Evolutionary conservation across 2,888 invertebrate species (phyloP).

Genomic region (Tromatobia lineatoria): DNA sequence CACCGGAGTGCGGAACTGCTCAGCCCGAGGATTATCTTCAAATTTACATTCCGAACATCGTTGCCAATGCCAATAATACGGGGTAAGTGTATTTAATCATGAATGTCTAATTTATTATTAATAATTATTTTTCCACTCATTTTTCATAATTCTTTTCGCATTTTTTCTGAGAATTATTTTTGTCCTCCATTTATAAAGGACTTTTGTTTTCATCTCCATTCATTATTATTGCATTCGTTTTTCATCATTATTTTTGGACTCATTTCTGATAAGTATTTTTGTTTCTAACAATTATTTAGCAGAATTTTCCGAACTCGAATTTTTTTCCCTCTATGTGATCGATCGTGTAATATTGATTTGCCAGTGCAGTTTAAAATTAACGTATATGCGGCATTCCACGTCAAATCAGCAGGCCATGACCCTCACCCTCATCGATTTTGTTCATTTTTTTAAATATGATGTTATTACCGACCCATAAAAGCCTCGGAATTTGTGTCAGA

Average conservation of each 20-base stretch:
- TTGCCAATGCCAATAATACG: slow-evolving; percentile 60
- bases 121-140: background rate
- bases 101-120: no score
- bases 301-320: background rate
- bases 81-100: slow-evolving; percentile 72
- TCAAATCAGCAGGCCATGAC: no score
- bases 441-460: no score
- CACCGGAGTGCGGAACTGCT: slow-evolving; percentile 95
- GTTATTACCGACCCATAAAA: no score
- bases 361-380: background rate
- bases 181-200: no score
- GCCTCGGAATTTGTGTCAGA: no score
- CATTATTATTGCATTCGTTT: background rate
- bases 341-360: background rate
- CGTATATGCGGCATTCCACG: no score
- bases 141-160: slow-evolving; percentile 2
- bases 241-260: background rate
- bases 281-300: no score
- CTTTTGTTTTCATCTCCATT: background rate
- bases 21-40: slow-evolving; percentile 96
- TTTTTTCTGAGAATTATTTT: background rate
- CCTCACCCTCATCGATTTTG: no score
- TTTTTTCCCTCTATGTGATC: background rate
- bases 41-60: slow-evolving; percentile 88
- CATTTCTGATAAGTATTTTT: no score